Evolutionary conservation across 2,888 invertebrate species (phyloP).

Genomic region (Drosophila monieri): DNA sequence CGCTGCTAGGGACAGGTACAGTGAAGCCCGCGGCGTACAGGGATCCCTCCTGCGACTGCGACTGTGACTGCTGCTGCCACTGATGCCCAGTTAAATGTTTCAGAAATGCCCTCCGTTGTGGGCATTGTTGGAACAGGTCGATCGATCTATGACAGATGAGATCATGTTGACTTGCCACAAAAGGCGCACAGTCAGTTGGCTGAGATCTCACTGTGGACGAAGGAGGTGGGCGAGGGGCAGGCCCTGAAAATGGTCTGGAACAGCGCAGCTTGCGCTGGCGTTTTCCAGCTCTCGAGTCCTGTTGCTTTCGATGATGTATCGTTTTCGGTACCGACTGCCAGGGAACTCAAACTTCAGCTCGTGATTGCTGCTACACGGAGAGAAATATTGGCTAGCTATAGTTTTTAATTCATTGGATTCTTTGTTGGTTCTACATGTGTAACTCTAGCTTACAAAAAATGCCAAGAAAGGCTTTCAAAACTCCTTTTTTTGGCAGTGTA

Average conservation of each 20-base stretch:
- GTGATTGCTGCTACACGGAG: slow-evolving; percentile 4
- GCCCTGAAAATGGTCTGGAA: slow-evolving; percentile 5
- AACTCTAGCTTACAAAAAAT: neutral
- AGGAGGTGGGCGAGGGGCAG: slow-evolving; percentile 12
- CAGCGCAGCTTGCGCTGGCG: slow-evolving; percentile 14
- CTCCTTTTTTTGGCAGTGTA: slow-evolving; percentile 6
- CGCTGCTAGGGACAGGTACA: slow-evolving; percentile 75
- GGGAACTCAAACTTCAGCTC: slow-evolving; percentile 39
- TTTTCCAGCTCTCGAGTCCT: slow-evolving; percentile 60
- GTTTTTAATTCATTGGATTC: neutral
- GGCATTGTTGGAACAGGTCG: slow-evolving; percentile 80
- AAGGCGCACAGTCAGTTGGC: slow-evolving; percentile 54
- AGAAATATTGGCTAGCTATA: neutral
- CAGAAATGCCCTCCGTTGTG: slow-evolving; percentile 41
- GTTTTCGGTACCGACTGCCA: slow-evolving; percentile 50
- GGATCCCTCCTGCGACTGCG: slow-evolving; percentile 53
- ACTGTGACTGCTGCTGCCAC: slow-evolving; percentile 37
- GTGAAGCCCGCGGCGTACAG: slow-evolving; percentile 21
- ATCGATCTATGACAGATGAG: slow-evolving; percentile 83
- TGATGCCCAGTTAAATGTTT: slow-evolving; percentile 56
- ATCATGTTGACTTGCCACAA: slow-evolving; percentile 81
- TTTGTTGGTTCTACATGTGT: no score
- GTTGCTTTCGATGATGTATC: slow-evolving; percentile 81
- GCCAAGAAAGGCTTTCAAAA: neutral
- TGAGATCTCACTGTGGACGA: slow-evolving; percentile 4